Evolutionary conservation across 2,888 invertebrate genomes (phyloP).

Genomic region (Conomelus anceps): DNA sequence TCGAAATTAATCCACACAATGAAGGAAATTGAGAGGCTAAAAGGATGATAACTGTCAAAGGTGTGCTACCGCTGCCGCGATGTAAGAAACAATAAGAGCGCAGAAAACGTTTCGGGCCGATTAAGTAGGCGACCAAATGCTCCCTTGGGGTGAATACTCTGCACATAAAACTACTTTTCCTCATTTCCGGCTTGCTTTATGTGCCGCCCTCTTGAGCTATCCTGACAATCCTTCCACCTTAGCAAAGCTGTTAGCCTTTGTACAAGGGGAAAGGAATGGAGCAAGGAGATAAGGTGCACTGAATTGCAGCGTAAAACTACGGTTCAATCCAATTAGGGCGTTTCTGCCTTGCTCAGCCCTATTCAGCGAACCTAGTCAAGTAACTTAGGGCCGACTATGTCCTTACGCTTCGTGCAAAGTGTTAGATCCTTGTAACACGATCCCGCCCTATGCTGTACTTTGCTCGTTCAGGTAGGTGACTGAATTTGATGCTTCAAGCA

Average conservation of each 20-base stretch:
- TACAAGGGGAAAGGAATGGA: background rate
- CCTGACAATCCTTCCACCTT: background rate
- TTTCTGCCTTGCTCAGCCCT: background rate
- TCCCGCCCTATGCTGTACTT: background rate
- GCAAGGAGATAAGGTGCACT: background rate
- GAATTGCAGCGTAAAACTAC: slow-evolving; percentile 2
- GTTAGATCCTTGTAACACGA: background rate
- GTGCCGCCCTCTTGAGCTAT: background rate
- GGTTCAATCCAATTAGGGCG: background rate
- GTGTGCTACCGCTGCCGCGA: background rate
- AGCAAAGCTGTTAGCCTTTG: background rate
- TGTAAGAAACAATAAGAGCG: background rate
- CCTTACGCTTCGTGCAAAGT: background rate
- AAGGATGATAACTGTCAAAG: background rate
- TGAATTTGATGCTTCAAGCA: background rate
- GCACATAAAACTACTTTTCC: background rate
- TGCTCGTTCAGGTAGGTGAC: background rate
- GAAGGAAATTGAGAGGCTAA: background rate
- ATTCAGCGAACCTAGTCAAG: background rate
- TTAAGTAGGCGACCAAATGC: background rate
- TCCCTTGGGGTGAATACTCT: background rate
- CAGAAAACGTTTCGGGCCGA: background rate
- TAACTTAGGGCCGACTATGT: background rate
- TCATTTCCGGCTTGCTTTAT: background rate
- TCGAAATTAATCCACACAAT: background rate